A percentile compares a stretch with the other conserved stretches of the same genome.
phyloP scores from a whole-genome alignment of 2,888 invertebrate species.

The Reticulitermes lucifugus region DNA sequence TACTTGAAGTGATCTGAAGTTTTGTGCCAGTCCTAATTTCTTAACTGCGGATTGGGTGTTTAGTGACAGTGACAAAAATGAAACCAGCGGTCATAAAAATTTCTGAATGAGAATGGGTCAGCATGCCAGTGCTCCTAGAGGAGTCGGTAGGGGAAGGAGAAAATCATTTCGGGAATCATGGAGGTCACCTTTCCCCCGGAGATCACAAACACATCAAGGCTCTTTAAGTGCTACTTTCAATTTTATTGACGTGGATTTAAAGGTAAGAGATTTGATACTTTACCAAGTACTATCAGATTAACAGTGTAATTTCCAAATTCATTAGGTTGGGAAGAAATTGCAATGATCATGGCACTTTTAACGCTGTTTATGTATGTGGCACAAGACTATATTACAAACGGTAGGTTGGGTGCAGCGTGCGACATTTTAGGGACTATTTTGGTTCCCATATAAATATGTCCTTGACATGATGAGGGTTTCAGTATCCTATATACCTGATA shows the following conservation, averaged over 20 bases:
- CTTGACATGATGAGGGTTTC: too few relatives aligned
- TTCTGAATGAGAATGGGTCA: conserved; percentile 61
- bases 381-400: too few relatives aligned
- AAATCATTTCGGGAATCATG: conserved; percentile 61
- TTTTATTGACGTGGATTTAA: conserved; percentile 64
- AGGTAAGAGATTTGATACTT: conserved; percentile 54
- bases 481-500: too few relatives aligned
- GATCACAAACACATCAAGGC: conserved; percentile 61
- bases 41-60: background rate
- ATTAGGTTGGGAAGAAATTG: too few relatives aligned
- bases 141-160: conserved; percentile 59
- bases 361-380: too few relatives aligned
- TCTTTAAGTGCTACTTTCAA: conserved; percentile 67
- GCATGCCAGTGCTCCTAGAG: conserved; percentile 58
- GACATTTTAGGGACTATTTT: too few relatives aligned
- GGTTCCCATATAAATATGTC: too few relatives aligned
- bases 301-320: too few relatives aligned
- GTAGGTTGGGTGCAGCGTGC: too few relatives aligned
- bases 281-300: too few relatives aligned
- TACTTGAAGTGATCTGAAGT: background rate
- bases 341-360: too few relatives aligned
- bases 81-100: background rate
- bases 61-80: background rate
- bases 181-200: conserved; percentile 60
- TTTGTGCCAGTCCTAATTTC: background rate